Conservation (phyloP, 2,888 invertebrate species). For the Calliphora vomitoria region DNA sequence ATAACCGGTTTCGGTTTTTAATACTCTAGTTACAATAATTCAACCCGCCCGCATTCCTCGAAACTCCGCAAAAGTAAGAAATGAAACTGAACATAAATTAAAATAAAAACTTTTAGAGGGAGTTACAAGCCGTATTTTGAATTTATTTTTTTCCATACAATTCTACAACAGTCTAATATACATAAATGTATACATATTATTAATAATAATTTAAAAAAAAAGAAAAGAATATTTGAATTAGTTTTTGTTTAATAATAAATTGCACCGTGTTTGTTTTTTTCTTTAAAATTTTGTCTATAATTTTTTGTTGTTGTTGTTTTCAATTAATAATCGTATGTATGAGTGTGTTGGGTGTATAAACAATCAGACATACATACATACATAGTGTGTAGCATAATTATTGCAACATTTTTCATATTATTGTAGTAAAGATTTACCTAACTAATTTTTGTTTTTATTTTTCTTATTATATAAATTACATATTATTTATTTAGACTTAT, state of each 20-base stretch:
- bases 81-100: too few relatives aligned
- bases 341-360: conserved; percentile 72
- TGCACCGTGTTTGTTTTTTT: conserved; percentile 58
- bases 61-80: too few relatives aligned
- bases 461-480: conserved; percentile 15
- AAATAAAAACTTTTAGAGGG: too few relatives aligned
- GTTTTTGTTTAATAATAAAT: conserved; percentile 50
- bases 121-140: too few relatives aligned
- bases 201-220: background rate
- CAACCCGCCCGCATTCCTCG: too few relatives aligned
- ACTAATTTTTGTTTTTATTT: conserved; percentile 16
- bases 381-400: conserved; percentile 64
- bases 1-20: too few relatives aligned
- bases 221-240: conserved; percentile 15
- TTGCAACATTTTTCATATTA: conserved; percentile 51
- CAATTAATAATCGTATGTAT: conserved; percentile 33
- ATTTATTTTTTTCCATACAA: too few relatives aligned
- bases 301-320: conserved; percentile 70
- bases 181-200: too few relatives aligned
- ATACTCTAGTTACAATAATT: too few relatives aligned
- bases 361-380: conserved; percentile 51
- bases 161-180: too few relatives aligned
- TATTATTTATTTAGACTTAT: background rate
- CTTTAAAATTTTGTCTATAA: background rate
- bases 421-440: conserved; percentile 50